Evolutionary conservation across 2,113 vertebrate species (phyloP).

Genomic region (Chionomys nivalis): DNA sequence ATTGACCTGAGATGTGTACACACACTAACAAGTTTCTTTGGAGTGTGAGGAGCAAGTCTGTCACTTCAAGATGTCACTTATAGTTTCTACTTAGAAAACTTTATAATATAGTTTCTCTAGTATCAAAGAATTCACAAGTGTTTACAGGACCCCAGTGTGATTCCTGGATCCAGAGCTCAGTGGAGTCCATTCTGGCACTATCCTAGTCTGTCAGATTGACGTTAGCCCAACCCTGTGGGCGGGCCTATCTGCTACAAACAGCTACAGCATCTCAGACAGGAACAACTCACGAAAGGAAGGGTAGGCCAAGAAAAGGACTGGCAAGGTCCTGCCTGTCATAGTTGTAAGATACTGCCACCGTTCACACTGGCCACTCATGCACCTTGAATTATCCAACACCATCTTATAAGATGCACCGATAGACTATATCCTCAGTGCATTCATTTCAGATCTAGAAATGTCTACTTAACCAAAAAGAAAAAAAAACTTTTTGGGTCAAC

Average conservation of each 20-base stretch:
- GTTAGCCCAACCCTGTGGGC: neutral
- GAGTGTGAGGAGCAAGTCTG: neutral
- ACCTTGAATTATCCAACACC: neutral
- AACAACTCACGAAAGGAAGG: neutral
- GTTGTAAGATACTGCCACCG: neutral
- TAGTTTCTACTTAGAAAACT: neutral
- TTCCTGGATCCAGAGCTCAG: neutral
- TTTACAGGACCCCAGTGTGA: neutral
- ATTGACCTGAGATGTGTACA: neutral
- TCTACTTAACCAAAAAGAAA: neutral
- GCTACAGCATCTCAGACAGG: too few relatives aligned
- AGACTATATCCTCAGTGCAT: neutral
- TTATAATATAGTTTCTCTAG: neutral
- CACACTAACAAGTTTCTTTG: neutral
- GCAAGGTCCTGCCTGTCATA: accelerated
- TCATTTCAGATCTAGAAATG: neutral
- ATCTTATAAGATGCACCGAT: neutral
- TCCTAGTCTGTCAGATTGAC: neutral
- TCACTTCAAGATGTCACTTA: neutral
- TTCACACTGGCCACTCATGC: neutral
- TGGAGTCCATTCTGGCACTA: neutral
- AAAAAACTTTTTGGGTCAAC: neutral
- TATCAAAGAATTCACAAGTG: neutral
- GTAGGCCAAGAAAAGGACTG: neutral
- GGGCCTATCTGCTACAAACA: neutral